Evolutionary conservation across 2,888 invertebrate species (phyloP), one percentile per base, ranked within the genome.

Genomic region (Drosophila mettleri): DNA sequence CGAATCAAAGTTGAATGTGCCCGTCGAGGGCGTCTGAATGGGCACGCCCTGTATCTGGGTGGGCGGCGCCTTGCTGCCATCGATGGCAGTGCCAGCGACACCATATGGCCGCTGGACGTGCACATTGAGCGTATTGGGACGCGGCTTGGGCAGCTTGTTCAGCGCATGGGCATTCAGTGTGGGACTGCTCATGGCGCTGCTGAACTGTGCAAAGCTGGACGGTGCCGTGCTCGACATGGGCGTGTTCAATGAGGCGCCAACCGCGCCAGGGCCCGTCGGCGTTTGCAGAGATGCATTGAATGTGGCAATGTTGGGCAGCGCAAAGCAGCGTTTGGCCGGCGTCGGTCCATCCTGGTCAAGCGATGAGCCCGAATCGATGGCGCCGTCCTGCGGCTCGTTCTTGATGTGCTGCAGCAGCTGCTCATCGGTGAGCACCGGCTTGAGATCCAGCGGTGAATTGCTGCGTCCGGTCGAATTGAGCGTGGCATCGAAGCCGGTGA

Each of bases 1-100:
- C 79, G 97, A 97, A 89, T 98, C 98, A 91, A 97, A 98, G 92
- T 97, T 97, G 93, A 98, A 97, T 82, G 95, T 95, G 53, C 97
- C 98, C 86, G 95, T 95, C 70, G 97, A 97, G 0, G 98, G 98
- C 12, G 97, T 97, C 72, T 95, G 96, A 86, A 98, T 97, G 83
- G 97, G 95, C 74, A 97, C 94, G 61, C 97, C 97, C 33, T 95
- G 95, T 71, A 96, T 94, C 87, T 95, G 95, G 78, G 94, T 93
- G 74, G 93, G 91, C n/a, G 74, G 92, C 69, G 71, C 92, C 69
- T 88, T 90, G 48, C 82, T 90, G 48, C 82, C 78, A 18, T 71
- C 77, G 5, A 75, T 29, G 29, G 46, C 46, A 27, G 16, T 16
- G 22, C 22, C 48, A 22, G 31, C 20, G 57, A 93, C 93, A 31